phyloP scores from a whole-genome alignment of 2,797 vertebrate genomes.

The Salmo trutta region DNA sequence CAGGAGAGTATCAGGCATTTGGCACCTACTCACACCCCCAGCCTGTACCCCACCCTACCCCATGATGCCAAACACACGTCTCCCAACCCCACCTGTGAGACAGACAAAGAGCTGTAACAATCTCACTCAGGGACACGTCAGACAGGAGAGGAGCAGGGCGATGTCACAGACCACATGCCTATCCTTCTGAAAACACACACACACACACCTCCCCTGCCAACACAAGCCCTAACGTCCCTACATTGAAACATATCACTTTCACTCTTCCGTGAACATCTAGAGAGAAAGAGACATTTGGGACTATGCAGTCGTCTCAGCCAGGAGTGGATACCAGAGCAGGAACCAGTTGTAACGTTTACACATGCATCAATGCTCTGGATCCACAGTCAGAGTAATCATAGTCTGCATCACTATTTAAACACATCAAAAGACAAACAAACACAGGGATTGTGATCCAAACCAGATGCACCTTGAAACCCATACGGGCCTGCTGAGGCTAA shows the following conservation, averaged over 20 bases:
- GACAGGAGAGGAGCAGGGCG: background rate
- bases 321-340: background rate
- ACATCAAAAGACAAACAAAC: slow-evolving; percentile 57
- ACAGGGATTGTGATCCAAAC: slow-evolving; percentile 29
- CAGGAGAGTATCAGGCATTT: slow-evolving; percentile 10
- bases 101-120: slow-evolving; percentile 13
- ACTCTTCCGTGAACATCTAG: slow-evolving; percentile 3
- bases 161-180: background rate
- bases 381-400: background rate
- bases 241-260: slow-evolving; percentile 7
- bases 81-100: slow-evolving; percentile 46
- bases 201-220: background rate
- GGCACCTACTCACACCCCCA: slow-evolving; percentile 54
- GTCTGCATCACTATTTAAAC: slow-evolving; percentile 26
- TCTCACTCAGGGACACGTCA: background rate
- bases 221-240: background rate
- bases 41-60: slow-evolving; percentile 28
- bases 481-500: background rate
- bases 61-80: slow-evolving; percentile 20
- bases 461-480: slow-evolving; percentile 38
- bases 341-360: background rate
- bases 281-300: background rate
- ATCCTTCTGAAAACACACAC: background rate
- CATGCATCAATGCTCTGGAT: background rate
- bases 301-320: background rate